Conservation (phyloP, 30 jellyfish, hydroid and myxozoan species). For the Aurelia coerulea region DNA sequence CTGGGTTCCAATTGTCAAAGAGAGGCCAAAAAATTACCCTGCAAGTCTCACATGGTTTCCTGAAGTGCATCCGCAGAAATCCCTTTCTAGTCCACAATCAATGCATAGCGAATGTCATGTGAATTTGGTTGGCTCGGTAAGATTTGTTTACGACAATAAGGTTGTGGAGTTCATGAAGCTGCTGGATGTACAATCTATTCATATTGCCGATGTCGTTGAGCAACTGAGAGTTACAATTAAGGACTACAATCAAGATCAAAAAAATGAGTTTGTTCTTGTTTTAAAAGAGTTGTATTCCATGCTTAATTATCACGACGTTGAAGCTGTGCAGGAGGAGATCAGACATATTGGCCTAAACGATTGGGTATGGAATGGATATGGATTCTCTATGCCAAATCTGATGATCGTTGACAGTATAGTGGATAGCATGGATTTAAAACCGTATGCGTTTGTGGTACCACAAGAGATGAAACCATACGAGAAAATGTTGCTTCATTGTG, state of each 20-base stretch:
- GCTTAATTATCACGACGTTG: too few relatives aligned
- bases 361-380: constrained; percentile 57
- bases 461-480: constrained; percentile 3
- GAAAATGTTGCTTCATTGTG: background rate
- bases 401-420: background rate
- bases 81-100: constrained; percentile 6
- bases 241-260: background rate
- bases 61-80: background rate
- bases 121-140: constrained; percentile 34
- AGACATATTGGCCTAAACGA: too few relatives aligned
- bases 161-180: background rate
- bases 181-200: background rate
- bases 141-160: background rate
- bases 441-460: constrained; percentile 26
- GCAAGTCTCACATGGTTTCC: constrained; percentile 45
- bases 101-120: constrained; percentile 4
- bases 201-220: background rate
- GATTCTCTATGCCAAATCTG: constrained; percentile 21
- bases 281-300: constrained; percentile 1
- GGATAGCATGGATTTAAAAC: constrained; percentile 19
- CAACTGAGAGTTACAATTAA: constrained; percentile 1
- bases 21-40: constrained; percentile 62
- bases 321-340: too few relatives aligned
- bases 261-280: constrained; percentile 3
- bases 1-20: constrained; percentile 49